Base-by-base conservation (phyloP, 2,113 vertebrate genomes). In the Zosterops lateralis region DNA sequence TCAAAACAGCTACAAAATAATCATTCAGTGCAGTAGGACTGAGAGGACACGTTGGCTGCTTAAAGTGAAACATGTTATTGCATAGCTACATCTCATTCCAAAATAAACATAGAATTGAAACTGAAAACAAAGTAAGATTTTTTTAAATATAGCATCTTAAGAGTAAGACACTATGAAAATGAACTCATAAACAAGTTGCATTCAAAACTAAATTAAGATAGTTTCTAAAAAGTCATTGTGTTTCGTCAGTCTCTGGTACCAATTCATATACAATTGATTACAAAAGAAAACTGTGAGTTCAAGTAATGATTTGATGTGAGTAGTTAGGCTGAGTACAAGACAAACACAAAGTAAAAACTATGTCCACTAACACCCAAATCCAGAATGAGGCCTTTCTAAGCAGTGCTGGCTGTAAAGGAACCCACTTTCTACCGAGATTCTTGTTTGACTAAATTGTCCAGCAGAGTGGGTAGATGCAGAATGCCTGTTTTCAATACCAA, bases 101-200 rank as follows among this genome's bases (percentile, higher is more conserved):
- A 89, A 86, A 66, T 38, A 92, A 90, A 62, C 12, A 71, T 4
- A 57, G 36, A 75, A 65, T 14, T 84, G 34, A 94, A 87, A 91
- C 3, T 8, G 40, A 72, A 79, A 89, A 77, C 25, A 75, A 90
- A 88, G 18, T 21, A 50, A 56, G 14, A 6, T 26, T 25, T 16
- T 51, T 50, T 48, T 67, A 68, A 71, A 57, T 75, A 74, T 4
- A 9, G 12, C 12, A 85, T 22, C n/a, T 71, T 45, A 72, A 72
- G 86, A 17, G 32, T 64, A 92, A 64, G n/a, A 77, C 40, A 81
- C 13, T 31, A 28, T 22, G 36, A 91, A 21, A 74, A 80, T 50
- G 13, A 68, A n/a, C 5, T 44, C 38, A 44, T 31, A 21, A 84
- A 54, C 6, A 77, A 56, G 34, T 84, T 47, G 45, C 5, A 54